Evolutionary conservation across 2,888 invertebrate genomes (phyloP).

Genomic region (Tachina lurida): DNA sequence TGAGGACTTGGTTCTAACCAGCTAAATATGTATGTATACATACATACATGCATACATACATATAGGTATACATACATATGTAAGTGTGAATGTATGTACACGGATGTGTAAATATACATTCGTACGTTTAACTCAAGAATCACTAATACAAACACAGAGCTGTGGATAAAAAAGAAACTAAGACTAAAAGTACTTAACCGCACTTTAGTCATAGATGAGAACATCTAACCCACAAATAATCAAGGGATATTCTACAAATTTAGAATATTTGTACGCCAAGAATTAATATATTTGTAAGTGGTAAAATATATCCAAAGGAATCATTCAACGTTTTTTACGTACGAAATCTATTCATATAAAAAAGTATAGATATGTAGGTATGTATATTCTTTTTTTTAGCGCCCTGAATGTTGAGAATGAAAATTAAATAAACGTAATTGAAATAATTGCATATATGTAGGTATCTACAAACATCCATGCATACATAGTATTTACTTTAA

Average conservation of each 20-base stretch:
- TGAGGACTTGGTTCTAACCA: neutral
- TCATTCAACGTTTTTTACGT: conserved; percentile 16
- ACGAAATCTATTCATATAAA: conserved; percentile 36
- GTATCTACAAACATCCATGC: too few relatives aligned
- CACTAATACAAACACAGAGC: conserved; percentile 16
- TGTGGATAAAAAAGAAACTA: conserved; percentile 16
- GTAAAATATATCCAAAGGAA: conserved; percentile 43
- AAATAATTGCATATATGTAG: too few relatives aligned
- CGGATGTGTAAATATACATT: neutral
- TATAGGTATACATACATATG: neutral
- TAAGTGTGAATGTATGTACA: neutral
- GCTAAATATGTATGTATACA: neutral
- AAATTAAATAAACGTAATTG: too few relatives aligned
- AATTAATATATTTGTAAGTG: conserved; percentile 51
- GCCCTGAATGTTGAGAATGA: neutral
- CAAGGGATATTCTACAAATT: conserved; percentile 38
- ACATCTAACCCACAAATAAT: conserved; percentile 47
- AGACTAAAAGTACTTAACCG: conserved; percentile 64
- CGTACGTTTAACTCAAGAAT: too few relatives aligned
- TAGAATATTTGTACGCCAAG: conserved; percentile 44
- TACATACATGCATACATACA: neutral
- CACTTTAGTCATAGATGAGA: conserved; percentile 55
- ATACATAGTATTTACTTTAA: too few relatives aligned
- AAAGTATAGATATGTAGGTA: neutral
- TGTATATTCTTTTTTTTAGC: neutral